A percentile compares a stretch with the other conserved stretches of the same genome.
Evolutionary conservation across 53 echinoderm and acorn worm species (phyloP).

Genomic region (Echinometra lucunter): DNA sequence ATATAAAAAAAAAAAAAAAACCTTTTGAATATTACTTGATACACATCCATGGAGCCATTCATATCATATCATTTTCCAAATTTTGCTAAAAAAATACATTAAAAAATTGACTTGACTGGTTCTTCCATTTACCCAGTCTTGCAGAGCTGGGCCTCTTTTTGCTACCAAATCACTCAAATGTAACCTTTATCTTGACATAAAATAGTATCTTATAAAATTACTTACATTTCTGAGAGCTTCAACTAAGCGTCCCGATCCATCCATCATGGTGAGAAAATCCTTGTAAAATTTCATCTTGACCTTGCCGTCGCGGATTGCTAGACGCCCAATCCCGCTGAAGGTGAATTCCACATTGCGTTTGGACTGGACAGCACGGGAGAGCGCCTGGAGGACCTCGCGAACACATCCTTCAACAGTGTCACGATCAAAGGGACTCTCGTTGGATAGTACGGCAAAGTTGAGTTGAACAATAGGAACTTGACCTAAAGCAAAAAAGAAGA

Average conservation of each 20-base stretch:
- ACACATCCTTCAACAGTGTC: conserved; percentile 96
- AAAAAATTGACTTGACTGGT: too few relatives aligned
- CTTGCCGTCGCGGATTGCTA: conserved; percentile 92
- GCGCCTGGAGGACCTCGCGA: conserved; percentile 89
- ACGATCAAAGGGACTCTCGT: conserved; percentile 95
- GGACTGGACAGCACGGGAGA: conserved; percentile 89
- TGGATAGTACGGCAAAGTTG: conserved; percentile 94
- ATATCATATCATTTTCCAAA: too few relatives aligned
- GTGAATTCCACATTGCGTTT: conserved; percentile 92
- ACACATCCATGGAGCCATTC: too few relatives aligned
- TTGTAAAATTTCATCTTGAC: conserved; percentile 99
- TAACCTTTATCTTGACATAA: too few relatives aligned
- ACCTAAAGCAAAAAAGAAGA: conserved; percentile 62
- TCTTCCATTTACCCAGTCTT: too few relatives aligned
- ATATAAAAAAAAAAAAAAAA: too few relatives aligned
- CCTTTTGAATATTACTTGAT: too few relatives aligned
- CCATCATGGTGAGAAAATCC: conserved; percentile 98
- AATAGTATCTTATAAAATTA: too few relatives aligned
- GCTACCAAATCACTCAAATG: too few relatives aligned
- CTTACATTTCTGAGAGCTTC: conserved; percentile 98
- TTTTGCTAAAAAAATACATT: too few relatives aligned
- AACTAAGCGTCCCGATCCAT: conserved; percentile 87
- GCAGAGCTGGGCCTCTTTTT: too few relatives aligned
- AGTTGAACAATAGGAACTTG: conserved; percentile 98
- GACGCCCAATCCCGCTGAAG: conserved; percentile 89